phyloP scores from a whole-genome alignment of 2,797 vertebrate genomes.

The Etheostoma perlongum region DNA sequence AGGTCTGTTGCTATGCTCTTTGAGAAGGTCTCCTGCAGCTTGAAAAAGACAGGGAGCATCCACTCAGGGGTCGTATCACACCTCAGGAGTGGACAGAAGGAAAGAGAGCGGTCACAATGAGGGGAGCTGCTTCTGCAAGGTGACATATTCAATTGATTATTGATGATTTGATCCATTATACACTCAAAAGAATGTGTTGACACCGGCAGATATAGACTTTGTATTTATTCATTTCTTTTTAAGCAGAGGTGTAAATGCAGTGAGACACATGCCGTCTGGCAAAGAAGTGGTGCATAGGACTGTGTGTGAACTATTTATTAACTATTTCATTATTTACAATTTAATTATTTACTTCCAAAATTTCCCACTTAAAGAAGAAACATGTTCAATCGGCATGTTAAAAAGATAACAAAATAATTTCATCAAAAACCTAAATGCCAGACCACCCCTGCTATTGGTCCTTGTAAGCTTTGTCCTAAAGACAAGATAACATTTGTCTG shows the following conservation, averaged over 20 bases:
- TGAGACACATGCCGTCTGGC: conserved; percentile 47
- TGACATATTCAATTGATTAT: conserved; percentile 81
- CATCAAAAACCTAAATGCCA: conserved; percentile 15
- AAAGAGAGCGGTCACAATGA: conserved; percentile 43
- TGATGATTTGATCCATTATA: conserved; percentile 81
- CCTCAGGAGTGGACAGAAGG: conserved; percentile 69
- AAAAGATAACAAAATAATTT: not conserved
- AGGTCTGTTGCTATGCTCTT: conserved; percentile 87
- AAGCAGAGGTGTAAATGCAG: conserved; percentile 72
- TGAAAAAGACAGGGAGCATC: conserved; percentile 50
- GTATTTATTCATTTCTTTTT: conserved; percentile 68
- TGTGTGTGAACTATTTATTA: conserved; percentile 62
- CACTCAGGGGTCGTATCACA: conserved; percentile 68
- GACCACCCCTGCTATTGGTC: not conserved
- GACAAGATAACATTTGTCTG: conserved; percentile 24
- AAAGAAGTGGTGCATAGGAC: conserved; percentile 29
- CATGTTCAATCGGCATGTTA: not conserved
- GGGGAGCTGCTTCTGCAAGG: conserved; percentile 48
- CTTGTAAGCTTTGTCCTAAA: conserved; percentile 38
- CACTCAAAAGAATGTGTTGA: conserved; percentile 74
- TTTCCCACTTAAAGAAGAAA: not conserved
- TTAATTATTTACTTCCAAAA: conserved; percentile 33
- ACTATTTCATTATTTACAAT: conserved; percentile 46
- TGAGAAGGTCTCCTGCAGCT: conserved; percentile 75
- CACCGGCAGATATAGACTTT: conserved; percentile 73